A percentile compares a stretch with the other conserved stretches of the same genome.
Evolutionary conservation across 2,888 invertebrate genomes (phyloP).

Genomic region (Dryadula phaetusa): DNA sequence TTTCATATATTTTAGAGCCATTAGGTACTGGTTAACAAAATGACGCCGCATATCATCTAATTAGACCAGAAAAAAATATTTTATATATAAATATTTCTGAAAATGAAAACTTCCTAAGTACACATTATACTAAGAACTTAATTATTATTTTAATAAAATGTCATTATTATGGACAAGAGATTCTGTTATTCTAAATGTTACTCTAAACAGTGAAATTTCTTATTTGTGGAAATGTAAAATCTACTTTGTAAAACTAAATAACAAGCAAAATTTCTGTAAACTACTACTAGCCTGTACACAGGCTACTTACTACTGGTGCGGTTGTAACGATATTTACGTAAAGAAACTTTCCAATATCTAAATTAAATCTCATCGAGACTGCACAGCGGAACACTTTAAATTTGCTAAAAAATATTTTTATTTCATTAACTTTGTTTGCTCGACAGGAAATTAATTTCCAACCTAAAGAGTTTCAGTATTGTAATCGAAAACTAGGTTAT

Average conservation of each 20-base stretch:
- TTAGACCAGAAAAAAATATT: not conserved
- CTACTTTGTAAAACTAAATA: slow-evolving; percentile 5
- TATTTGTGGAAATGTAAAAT: not conserved
- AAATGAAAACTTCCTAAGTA: no score
- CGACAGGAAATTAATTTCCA: slow-evolving; percentile 43
- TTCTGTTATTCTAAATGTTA: no score
- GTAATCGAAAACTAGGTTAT: slow-evolving; percentile 46
- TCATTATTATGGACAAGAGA: no score
- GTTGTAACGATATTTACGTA: slow-evolving; percentile 14
- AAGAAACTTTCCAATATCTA: slow-evolving; percentile 26
- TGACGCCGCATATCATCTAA: not conserved
- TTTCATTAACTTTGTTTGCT: slow-evolving; percentile 25
- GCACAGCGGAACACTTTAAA: slow-evolving; percentile 5
- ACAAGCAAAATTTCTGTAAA: slow-evolving; percentile 13
- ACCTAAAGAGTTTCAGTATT: slow-evolving; percentile 40
- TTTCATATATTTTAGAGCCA: not conserved
- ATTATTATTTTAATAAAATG: no score
- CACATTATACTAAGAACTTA: no score
- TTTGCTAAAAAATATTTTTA: slow-evolving; percentile 30
- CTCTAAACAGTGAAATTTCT: no score
- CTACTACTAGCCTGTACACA: no score
- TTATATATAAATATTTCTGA: no score
- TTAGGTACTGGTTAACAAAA: not conserved
- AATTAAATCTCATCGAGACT: slow-evolving; percentile 24
- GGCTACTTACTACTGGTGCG: not conserved